These are phyloP conservation scores for Paraplagusia blochii DNA, from an alignment of 2,113 vertebrate species.

Conservation along the genomic window DNA sequence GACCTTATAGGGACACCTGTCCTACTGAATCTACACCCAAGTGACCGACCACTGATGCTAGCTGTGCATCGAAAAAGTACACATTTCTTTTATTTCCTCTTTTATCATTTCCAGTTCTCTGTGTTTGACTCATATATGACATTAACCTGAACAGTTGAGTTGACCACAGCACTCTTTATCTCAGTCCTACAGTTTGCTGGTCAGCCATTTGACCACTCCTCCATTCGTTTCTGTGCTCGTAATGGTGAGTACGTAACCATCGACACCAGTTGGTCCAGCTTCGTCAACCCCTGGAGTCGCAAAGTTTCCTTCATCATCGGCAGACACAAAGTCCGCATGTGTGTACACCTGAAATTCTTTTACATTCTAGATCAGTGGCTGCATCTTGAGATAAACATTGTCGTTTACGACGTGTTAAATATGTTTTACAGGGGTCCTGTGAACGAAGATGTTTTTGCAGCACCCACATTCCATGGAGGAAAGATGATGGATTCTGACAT, in stretches of 20 bases:
- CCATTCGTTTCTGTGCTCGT: conserved; percentile 87
- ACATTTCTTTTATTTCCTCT: conserved; percentile 28
- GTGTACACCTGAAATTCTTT: conserved; percentile 61
- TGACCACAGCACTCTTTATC: background rate
- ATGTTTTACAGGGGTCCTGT: conserved; percentile 85
- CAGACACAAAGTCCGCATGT: conserved; percentile 95
- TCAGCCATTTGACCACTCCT: conserved; percentile 93
- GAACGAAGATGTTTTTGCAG: conserved; percentile 94
- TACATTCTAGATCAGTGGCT: background rate
- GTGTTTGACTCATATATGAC: background rate
- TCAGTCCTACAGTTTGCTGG: conserved; percentile 88
- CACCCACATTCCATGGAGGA: conserved; percentile 70
- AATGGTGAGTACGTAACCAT: conserved; percentile 94
- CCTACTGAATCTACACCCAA: conserved; percentile 88
- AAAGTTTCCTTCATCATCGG: conserved; percentile 97
- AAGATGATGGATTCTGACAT: conserved; percentile 82
- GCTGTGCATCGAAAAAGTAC: conserved; percentile 91
- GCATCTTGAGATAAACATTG: background rate
- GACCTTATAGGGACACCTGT: conserved; percentile 90
- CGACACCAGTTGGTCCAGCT: conserved; percentile 98
- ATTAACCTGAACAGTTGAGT: background rate
- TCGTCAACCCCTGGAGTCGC: conserved; percentile 95
- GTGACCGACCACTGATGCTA: conserved; percentile 89
- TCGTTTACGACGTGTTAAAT: background rate
- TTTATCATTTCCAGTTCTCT: background rate